Conservation (phyloP, 2,113 vertebrate species). For the Ictalurus furcatus region DNA sequence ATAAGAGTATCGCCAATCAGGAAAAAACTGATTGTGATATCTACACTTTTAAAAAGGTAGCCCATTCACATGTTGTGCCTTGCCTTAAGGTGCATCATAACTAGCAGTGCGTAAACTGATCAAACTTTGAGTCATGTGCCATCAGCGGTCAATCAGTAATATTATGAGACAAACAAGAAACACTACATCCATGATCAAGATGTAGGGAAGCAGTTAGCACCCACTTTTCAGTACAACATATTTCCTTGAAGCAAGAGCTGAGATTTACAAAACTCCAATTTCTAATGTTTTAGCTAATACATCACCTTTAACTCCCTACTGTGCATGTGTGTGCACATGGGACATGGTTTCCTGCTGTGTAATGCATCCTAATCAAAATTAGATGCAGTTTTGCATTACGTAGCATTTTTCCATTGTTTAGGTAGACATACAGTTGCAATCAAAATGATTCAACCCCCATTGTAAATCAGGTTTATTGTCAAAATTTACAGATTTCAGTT, state of each 20-base stretch:
- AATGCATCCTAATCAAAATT: background rate
- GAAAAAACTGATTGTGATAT: background rate
- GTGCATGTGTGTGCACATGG: background rate
- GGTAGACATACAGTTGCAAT: background rate
- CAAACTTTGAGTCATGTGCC: background rate
- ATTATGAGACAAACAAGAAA: background rate
- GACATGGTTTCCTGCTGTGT: background rate
- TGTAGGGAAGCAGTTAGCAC: background rate
- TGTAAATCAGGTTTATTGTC: too few species aligned
- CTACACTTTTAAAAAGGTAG: background rate
- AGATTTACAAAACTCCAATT: background rate
- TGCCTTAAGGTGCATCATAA: background rate
- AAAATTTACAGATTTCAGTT: too few species aligned
- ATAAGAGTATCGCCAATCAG: background rate
- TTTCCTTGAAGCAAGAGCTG: background rate
- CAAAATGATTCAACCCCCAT: too few species aligned
- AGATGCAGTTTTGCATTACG: background rate
- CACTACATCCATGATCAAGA: background rate
- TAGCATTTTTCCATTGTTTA: background rate
- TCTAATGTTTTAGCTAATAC: background rate
- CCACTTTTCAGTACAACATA: background rate
- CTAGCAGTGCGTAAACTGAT: background rate
- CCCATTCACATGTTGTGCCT: background rate
- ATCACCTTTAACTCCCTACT: background rate
- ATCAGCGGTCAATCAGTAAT: background rate